phyloP scores from a whole-genome alignment of 2,888 invertebrate species.

The Tipula helvola region DNA sequence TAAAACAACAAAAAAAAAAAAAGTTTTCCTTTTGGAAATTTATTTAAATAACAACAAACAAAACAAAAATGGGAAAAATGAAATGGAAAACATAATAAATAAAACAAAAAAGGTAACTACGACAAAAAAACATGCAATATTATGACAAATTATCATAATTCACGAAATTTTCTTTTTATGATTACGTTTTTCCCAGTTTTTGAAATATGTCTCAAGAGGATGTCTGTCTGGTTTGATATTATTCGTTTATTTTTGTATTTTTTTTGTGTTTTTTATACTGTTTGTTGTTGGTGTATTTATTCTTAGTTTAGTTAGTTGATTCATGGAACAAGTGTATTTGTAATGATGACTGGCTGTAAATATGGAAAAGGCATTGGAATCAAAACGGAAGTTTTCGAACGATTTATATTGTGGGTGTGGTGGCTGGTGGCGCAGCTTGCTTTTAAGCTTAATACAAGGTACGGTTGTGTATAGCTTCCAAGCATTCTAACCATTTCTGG shows the following conservation, averaged over 20 bases:
- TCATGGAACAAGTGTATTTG: not conserved
- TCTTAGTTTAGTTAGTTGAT: not conserved
- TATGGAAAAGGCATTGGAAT: not conserved
- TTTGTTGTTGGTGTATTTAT: too few species aligned
- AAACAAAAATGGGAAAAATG: not conserved
- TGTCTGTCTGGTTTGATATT: not conserved
- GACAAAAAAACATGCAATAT: conserved; percentile 4
- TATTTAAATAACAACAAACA: not conserved
- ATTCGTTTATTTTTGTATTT: not conserved
- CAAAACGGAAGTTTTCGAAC: not conserved
- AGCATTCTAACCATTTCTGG: too few species aligned
- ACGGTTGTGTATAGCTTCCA: too few species aligned
- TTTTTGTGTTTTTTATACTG: not conserved
- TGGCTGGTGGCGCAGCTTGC: not conserved
- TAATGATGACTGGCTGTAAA: not conserved
- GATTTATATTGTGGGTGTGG: not conserved
- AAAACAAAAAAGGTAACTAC: not conserved
- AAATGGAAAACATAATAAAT: conserved; percentile 4
- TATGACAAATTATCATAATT: conserved; percentile 4
- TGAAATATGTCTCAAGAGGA: conserved; percentile 4
- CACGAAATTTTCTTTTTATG: not conserved
- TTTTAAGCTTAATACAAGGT: too few species aligned
- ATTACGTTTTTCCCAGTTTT: not conserved
- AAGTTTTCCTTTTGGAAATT: not conserved
- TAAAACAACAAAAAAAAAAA: not conserved